Conservation (phyloP, 2,888 invertebrate species). For the Aromia moschata region DNA sequence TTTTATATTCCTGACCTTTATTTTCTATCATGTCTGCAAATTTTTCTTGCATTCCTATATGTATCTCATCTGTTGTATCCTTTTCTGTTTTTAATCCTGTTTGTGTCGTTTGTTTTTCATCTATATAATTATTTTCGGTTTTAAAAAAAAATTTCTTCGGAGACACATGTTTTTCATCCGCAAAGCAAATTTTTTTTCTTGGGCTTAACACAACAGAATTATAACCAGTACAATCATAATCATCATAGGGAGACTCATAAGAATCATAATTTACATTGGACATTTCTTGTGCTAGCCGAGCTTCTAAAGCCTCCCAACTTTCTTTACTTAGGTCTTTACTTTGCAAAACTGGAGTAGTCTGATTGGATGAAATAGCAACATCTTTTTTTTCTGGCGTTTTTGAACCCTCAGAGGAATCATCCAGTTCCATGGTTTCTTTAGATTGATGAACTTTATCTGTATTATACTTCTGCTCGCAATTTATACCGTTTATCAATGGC, state of each 20-base stretch:
- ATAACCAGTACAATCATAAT: constrained; percentile 25
- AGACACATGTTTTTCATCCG: constrained; percentile 22
- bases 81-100: no score
- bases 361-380: neutral
- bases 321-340: constrained; percentile 56
- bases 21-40: neutral
- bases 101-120: no score
- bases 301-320: constrained; percentile 60
- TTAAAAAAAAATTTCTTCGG: no score
- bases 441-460: neutral
- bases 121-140: no score
- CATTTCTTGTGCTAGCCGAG: constrained; percentile 55
- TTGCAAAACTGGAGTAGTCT: constrained; percentile 28
- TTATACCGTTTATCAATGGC: constrained; percentile 19
- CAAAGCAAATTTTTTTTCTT: constrained; percentile 29
- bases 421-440: constrained; percentile 7
- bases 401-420: neutral
- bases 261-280: constrained; percentile 50
- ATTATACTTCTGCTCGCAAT: neutral
- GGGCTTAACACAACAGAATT: constrained; percentile 29
- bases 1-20: no score
- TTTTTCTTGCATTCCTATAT: neutral
- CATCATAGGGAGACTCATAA: constrained; percentile 44
- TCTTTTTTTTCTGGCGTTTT: constrained; percentile 3
- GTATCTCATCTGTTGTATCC: no score